phyloP scores from a whole-genome alignment of 2,888 invertebrate species.

The Xylocampa areola region DNA sequence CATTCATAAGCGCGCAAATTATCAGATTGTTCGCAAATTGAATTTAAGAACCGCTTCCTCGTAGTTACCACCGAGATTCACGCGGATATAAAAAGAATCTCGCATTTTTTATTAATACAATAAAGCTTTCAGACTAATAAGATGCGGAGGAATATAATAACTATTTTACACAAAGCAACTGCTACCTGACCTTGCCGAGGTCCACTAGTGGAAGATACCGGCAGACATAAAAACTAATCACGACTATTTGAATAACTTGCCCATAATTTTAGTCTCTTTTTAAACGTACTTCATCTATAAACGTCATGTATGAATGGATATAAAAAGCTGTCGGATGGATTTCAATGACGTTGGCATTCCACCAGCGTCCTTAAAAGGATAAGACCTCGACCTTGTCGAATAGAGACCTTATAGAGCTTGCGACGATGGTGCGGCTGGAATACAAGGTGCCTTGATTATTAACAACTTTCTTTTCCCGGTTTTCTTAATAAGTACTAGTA shows the following conservation, averaged over 20 bases:
- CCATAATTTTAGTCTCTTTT: conserved; percentile 40
- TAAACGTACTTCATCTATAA: conserved; percentile 39
- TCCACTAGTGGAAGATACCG: not conserved
- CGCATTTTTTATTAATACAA: too few species aligned
- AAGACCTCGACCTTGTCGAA: conserved; percentile 46
- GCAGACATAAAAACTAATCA: conserved; percentile 34
- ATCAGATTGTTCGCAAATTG: conserved; percentile 41
- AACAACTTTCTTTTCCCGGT: conserved; percentile 30
- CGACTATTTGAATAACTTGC: conserved; percentile 42
- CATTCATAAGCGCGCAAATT: conserved; percentile 35
- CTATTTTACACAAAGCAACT: not conserved
- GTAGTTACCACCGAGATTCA: not conserved
- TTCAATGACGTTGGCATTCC: conserved; percentile 31
- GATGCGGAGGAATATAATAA: too few species aligned
- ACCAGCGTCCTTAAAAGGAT: conserved; percentile 27
- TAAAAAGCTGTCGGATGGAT: conserved; percentile 38
- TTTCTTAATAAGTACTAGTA: conserved; percentile 5
- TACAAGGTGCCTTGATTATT: conserved; percentile 19
- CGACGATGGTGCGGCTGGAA: conserved; percentile 13
- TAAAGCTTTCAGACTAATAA: too few species aligned
- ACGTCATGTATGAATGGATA: conserved; percentile 23
- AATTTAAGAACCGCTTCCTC: conserved; percentile 25
- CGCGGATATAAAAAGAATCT: not conserved
- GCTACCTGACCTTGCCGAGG: not conserved
- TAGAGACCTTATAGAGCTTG: conserved; percentile 29